Percentiles rank a stretch among this genome's conserved stretches.
phyloP scores from a whole-genome alignment of 2,888 invertebrate species.

The Tetragnatha montana region DNA sequence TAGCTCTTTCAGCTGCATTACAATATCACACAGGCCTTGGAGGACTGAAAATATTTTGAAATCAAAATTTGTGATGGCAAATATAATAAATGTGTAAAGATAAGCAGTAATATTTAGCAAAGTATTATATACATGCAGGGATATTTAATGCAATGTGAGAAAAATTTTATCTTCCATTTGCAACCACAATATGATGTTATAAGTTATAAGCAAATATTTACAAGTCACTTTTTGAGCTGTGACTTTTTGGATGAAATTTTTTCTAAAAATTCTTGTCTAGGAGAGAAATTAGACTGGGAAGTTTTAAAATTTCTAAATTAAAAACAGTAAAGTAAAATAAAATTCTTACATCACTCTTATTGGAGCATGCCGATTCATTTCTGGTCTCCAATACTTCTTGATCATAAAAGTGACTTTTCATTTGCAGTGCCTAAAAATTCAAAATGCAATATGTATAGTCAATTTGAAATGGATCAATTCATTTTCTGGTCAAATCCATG shows the following conservation, averaged over 20 bases:
- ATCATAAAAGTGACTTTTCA: conserved; percentile 65
- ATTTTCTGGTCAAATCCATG: too few relatives aligned
- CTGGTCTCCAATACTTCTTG: conserved; percentile 22
- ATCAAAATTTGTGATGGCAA: too few relatives aligned
- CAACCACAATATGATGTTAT: neutral
- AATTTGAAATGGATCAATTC: too few relatives aligned
- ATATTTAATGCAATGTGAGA: too few relatives aligned
- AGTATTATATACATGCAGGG: neutral
- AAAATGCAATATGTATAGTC: too few relatives aligned
- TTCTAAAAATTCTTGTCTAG: neutral
- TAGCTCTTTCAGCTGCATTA: neutral
- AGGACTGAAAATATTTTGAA: conserved; percentile 38
- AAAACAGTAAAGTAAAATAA: neutral
- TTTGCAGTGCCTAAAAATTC: conserved; percentile 31
- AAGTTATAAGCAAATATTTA: neutral
- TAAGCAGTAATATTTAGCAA: neutral
- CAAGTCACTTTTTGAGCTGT: neutral
- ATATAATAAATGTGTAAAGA: neutral
- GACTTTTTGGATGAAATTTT: neutral
- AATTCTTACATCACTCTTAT: conserved; percentile 48
- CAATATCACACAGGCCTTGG: conserved; percentile 55
- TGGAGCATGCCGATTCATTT: conserved; percentile 44
- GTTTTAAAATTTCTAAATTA: too few relatives aligned
- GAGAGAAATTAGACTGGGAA: neutral
- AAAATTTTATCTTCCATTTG: neutral